Evolutionary conservation across 2,888 invertebrate species (phyloP).

Genomic region (Neoscelio sp.): DNA sequence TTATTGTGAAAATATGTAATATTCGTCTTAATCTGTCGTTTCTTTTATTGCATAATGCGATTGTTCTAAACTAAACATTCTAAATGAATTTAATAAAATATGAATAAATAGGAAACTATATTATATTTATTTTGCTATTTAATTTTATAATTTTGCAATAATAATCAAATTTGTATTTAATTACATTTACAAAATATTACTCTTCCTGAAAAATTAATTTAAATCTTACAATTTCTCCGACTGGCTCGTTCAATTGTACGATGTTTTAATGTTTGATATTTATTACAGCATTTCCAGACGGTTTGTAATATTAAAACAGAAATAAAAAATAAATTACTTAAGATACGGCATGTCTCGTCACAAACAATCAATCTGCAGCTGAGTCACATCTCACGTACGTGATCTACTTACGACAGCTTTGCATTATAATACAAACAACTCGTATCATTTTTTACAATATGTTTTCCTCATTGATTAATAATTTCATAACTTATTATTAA

Average conservation of each 20-base stretch:
- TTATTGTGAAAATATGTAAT: too few relatives aligned
- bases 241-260: too few relatives aligned
- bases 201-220: too few relatives aligned
- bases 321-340: conserved; percentile 26
- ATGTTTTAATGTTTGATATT: conserved; percentile 4
- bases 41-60: too few relatives aligned
- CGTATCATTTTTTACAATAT: conserved; percentile 14
- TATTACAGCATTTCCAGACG: conserved; percentile 38
- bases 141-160: too few relatives aligned
- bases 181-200: too few relatives aligned
- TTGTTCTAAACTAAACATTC: too few relatives aligned
- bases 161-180: too few relatives aligned
- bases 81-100: too few relatives aligned
- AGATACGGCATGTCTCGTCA: conserved; percentile 55
- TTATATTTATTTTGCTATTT: too few relatives aligned
- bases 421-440: conserved; percentile 34
- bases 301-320: conserved; percentile 29
- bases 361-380: conserved; percentile 39
- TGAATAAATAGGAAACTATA: too few relatives aligned
- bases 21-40: too few relatives aligned
- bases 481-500: conserved; percentile 4
- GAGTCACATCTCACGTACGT: conserved; percentile 53
- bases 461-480: conserved; percentile 24
- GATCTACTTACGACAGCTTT: conserved; percentile 47
- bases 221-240: neutral